phyloP scores from a whole-genome alignment of 2,888 invertebrate species.

The Tipula vernalis region DNA sequence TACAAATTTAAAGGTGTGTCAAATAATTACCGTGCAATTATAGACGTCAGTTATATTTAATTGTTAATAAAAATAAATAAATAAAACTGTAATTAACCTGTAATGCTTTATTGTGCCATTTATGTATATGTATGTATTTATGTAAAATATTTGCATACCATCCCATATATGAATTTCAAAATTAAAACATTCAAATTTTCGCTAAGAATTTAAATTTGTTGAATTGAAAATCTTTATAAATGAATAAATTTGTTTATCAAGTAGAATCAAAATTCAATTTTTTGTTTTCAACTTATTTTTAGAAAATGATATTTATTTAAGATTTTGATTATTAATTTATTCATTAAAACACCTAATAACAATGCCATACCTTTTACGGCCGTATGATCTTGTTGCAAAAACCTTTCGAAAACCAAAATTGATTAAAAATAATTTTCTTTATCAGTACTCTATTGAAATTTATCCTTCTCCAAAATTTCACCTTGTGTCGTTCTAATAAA shows the following conservation, averaged over 20 bases:
- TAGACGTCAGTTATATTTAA: too few relatives aligned
- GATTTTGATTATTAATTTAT: not conserved
- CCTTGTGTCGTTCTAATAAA: not conserved
- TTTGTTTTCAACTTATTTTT: not conserved
- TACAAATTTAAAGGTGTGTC: not conserved
- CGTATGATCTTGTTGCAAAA: not conserved
- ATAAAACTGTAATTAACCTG: too few relatives aligned
- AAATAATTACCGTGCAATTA: not conserved
- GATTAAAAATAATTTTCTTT: not conserved
- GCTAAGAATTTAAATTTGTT: not conserved
- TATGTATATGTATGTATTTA: not conserved
- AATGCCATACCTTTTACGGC: not conserved
- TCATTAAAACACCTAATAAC: not conserved
- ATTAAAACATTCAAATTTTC: not conserved
- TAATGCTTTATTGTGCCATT: not conserved
- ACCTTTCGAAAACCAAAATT: not conserved
- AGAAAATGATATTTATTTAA: not conserved
- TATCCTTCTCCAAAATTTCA: not conserved
- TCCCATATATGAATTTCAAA: not conserved
- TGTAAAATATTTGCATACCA: too few relatives aligned
- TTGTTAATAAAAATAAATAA: too few relatives aligned
- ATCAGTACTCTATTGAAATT: not conserved
- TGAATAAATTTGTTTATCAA: not conserved
- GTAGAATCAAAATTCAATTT: not conserved
- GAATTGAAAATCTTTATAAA: not conserved